Evolutionary conservation across 2,113 vertebrate genomes (phyloP).

Genomic region (Cryptotis parvus): DNA sequence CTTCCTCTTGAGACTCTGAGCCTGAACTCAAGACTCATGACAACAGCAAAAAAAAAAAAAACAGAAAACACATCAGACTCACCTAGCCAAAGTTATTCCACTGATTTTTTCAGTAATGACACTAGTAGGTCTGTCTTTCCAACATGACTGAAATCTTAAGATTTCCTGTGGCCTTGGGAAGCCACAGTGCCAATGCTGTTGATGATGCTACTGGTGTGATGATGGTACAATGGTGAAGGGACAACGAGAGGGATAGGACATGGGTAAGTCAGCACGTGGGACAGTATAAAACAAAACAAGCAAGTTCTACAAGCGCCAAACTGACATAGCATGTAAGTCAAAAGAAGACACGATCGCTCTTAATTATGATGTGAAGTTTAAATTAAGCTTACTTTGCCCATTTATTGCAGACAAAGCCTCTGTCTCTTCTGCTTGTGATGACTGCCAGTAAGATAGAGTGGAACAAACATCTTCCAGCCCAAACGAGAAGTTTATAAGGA

Average conservation of each 20-base stretch:
- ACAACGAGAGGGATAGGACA: not conserved
- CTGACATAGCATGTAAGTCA: not conserved
- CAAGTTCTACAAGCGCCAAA: not conserved
- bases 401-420: slow-evolving; percentile 3
- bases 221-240: not conserved
- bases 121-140: not conserved
- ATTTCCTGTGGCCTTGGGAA: not conserved
- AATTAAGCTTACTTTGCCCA: not conserved
- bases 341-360: not conserved
- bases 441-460: not conserved
- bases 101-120: not conserved
- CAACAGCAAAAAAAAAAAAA: not conserved
- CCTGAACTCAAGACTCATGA: not conserved
- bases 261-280: not conserved
- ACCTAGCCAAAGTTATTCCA: not conserved
- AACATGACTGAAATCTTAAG: not conserved
- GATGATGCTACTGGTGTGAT: too few species aligned
- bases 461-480: not conserved
- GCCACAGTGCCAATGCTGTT: not conserved
- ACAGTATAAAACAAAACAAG: not conserved
- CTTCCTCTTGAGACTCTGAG: not conserved
- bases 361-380: slow-evolving; percentile 4
- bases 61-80: slow-evolving; percentile 14
- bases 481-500: not conserved
- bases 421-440: not conserved